phyloP scores from a whole-genome alignment of 2,113 vertebrate species.

The Rhinoptilus africanus region DNA sequence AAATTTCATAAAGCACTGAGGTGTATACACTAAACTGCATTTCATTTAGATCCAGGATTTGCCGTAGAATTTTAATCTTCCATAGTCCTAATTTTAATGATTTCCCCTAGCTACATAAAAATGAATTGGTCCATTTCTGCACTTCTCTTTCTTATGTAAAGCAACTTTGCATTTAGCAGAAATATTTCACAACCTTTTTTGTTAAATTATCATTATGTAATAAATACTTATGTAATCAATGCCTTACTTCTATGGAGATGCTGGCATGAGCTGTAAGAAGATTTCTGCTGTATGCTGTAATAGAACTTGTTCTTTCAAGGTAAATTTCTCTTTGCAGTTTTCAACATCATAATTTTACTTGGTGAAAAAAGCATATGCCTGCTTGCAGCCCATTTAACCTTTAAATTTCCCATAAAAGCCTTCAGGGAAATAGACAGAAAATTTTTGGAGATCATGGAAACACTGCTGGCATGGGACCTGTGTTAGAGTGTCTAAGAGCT shows the following conservation, averaged over 20 bases:
- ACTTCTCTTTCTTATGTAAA: background rate
- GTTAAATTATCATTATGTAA: background rate
- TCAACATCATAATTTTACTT: background rate
- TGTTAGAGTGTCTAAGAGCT: background rate
- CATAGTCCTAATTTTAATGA: background rate
- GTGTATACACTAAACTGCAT: background rate
- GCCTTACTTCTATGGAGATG: background rate
- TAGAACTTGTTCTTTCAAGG: background rate
- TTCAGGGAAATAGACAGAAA: background rate
- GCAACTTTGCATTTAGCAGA: background rate
- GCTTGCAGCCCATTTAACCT: background rate
- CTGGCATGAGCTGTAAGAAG: background rate
- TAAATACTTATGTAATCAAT: background rate
- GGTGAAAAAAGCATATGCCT: background rate
- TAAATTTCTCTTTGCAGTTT: background rate
- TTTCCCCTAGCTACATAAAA: background rate
- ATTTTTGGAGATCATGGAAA: background rate
- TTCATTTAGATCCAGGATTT: background rate
- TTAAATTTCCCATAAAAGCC: background rate
- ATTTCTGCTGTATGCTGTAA: background rate
- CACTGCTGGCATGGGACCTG: background rate
- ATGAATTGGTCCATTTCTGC: background rate
- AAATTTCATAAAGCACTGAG: background rate
- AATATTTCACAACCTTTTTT: background rate
- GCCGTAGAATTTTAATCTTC: background rate